Percentiles rank a stretch among this genome's conserved stretches.
Conservation (phyloP, 2,113 vertebrate genomes). For the Chaenocephalus aceratus region DNA sequence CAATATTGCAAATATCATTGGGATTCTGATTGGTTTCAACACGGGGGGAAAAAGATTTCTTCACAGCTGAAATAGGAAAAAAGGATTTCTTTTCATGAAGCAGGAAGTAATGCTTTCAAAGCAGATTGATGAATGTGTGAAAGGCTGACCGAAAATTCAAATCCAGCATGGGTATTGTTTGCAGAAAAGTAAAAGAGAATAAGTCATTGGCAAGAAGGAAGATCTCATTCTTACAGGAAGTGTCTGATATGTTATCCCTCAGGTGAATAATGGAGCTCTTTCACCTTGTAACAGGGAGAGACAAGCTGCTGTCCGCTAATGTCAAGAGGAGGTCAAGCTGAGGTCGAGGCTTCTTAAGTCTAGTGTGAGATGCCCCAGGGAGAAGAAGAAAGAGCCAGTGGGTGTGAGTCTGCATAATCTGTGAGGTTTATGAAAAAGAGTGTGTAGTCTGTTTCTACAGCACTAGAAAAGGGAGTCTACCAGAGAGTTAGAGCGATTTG, state of each 20-base stretch:
- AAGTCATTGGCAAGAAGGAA: neutral
- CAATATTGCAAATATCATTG: neutral
- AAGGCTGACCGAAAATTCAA: slow-evolving; percentile 3
- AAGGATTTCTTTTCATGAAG: neutral
- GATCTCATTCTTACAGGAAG: neutral
- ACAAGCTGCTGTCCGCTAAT: neutral
- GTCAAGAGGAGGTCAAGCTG: slow-evolving; percentile 20
- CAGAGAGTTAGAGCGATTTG: slow-evolving; percentile 22
- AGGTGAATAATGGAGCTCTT: neutral
- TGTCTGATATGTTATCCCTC: neutral
- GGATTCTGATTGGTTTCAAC: slow-evolving; percentile 7
- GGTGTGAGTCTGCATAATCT: slow-evolving; percentile 28
- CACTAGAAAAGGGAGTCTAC: neutral
- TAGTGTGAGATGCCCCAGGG: slow-evolving; percentile 3
- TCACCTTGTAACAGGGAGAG: neutral
- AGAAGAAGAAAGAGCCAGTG: slow-evolving; percentile 15
- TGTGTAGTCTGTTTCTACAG: neutral
- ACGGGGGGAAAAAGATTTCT: neutral
- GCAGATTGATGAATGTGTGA: slow-evolving; percentile 31
- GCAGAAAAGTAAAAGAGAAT: neutral
- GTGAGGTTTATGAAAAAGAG: neutral
- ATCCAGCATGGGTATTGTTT: slow-evolving; percentile 4
- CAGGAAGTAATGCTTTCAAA: slow-evolving; percentile 12
- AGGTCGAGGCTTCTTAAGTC: slow-evolving; percentile 11
- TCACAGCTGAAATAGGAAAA: neutral